Conservation (phyloP, 2,113 vertebrate species). For the Microtus oregoni region DNA sequence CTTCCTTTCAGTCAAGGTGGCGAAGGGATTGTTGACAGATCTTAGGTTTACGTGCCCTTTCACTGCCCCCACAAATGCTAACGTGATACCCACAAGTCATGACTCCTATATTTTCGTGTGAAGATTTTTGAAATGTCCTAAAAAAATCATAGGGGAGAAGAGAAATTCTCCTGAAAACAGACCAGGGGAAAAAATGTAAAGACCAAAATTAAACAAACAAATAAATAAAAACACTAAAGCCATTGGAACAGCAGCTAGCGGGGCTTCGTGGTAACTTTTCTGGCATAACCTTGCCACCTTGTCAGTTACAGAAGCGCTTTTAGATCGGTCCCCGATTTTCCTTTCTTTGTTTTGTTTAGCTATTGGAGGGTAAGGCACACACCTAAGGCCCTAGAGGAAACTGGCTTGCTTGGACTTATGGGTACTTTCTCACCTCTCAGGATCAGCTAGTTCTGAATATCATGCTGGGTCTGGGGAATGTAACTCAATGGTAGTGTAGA, state of each 20-base stretch:
- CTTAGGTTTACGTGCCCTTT: slow-evolving; percentile 73
- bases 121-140: slow-evolving; percentile 82
- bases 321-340: background rate
- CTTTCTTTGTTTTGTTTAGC: background rate
- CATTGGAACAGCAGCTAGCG: slow-evolving; percentile 12
- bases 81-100: slow-evolving; percentile 81
- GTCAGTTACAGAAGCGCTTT: background rate
- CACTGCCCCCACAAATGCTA: slow-evolving; percentile 76
- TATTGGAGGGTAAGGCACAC: background rate
- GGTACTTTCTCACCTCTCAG: background rate
- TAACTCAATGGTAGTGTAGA: background rate
- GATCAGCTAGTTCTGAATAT: slow-evolving; percentile 25
- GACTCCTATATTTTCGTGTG: slow-evolving; percentile 82
- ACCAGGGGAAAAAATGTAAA: background rate
- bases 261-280: slow-evolving; percentile 41
- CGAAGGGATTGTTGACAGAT: slow-evolving; percentile 85
- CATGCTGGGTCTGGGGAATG: background rate
- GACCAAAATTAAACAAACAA: background rate
- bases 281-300: slow-evolving; percentile 19
- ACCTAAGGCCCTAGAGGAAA: slow-evolving; percentile 17
- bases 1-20: slow-evolving; percentile 83
- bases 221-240: background rate
- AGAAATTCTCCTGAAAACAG: slow-evolving; percentile 78
- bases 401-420: slow-evolving; percentile 13
- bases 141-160: slow-evolving; percentile 75